Evolutionary conservation across 2,888 invertebrate genomes (phyloP).

Genomic region (Dendrolimus houi): DNA sequence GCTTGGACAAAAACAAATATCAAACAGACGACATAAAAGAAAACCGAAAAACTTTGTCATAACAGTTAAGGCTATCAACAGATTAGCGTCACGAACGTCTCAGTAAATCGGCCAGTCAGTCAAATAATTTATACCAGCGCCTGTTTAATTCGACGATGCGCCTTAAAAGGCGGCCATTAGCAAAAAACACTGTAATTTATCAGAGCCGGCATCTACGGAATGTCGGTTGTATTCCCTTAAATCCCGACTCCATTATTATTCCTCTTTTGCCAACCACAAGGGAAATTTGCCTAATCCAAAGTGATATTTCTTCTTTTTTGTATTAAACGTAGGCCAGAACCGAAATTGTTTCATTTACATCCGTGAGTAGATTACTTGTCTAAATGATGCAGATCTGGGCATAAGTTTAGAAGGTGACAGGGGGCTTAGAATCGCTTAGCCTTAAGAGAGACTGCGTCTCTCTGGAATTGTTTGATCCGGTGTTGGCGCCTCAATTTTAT

Average conservation of each 20-base stretch:
- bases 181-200: constrained; percentile 65
- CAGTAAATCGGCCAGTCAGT: constrained; percentile 7
- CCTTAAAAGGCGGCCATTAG: constrained; percentile 48
- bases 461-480: too few relatives aligned
- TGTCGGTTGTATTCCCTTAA: constrained; percentile 43
- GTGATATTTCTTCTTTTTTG: constrained; percentile 28
- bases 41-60: background rate
- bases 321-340: background rate
- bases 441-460: too few relatives aligned
- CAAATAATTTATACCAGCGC: constrained; percentile 3
- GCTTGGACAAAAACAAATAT: too few relatives aligned
- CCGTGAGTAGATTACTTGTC: background rate
- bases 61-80: background rate
- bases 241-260: constrained; percentile 59
- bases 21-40: background rate
- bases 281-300: constrained; percentile 56
- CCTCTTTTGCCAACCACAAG: constrained; percentile 46
- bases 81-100: constrained; percentile 11
- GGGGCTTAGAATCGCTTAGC: too few relatives aligned
- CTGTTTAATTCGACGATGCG: constrained; percentile 23
- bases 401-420: too few relatives aligned
- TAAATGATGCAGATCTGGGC: background rate
- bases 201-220: constrained; percentile 51
- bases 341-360: background rate
- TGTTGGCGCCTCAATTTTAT: too few relatives aligned